Evolutionary conservation across 2,888 invertebrate species (phyloP), one percentile per base, ranked within the genome.

Genomic region (Drosophila barbarae): DNA sequence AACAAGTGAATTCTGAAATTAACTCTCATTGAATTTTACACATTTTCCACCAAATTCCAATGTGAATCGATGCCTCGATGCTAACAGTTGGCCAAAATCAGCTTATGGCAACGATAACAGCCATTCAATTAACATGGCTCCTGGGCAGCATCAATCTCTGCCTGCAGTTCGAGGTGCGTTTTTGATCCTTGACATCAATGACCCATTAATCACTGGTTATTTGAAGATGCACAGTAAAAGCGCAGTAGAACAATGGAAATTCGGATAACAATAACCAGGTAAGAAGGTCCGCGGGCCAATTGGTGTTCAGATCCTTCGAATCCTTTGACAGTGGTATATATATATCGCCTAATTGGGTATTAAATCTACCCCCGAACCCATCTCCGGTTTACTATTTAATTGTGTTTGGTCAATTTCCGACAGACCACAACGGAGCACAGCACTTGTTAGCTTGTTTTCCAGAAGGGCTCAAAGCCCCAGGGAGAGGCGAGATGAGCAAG

Each of bases 371-470:
- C 18, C 18, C 28, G n/a, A 1, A 30, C 9, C 21, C 38, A 32
- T 34, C 13, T 26, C 26, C 15, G 21, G 70, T 68, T 82, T 69
- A 59, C 77, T 72, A 73, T 75, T 83, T 80, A 79, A 85, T 77
- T 81, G 77, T 65, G 69, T 72, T 83, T 85, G 77, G 67, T 65
- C 76, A 82, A 80, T 84, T 84, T 80, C 69, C 79, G 67, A 70
- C 44, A 23, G 12, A 39, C 18, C 21, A 44, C 28, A 46, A 71
- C 44, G 23, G 18, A 39, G 38, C 21, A 44, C 44, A 46, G 46
- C 13, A 32, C 46, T 47, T 32, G 46, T 13, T 69, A 78, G 76
- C 84, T 81, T 84, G 75, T 75, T 73, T 84, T 69, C 65, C 71
- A 65, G 50, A 55, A 64, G 54, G 41, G 12, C 18, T 26, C 42